Conservation (phyloP, 1,140 invertebrate genomes). For the Caenorhabditis inopinata region DNA sequence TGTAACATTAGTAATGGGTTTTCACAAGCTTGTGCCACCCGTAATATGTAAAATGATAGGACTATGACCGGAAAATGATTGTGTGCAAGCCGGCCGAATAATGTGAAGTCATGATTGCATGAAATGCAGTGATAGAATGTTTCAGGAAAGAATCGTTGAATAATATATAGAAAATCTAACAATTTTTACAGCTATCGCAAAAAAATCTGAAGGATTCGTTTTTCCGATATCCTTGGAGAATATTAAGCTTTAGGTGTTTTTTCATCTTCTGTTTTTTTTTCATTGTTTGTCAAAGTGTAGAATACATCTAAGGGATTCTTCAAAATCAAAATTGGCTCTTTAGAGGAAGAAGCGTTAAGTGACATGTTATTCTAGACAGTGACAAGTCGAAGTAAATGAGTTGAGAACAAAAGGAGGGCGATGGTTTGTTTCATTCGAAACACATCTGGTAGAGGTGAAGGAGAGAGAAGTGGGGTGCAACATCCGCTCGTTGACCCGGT, state of each 20-base stretch:
- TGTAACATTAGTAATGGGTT: constrained; percentile 34
- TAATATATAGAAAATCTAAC: too few relatives aligned
- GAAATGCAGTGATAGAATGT: neutral
- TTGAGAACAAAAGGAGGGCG: neutral
- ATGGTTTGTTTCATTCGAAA: constrained; percentile 14
- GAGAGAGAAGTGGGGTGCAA: neutral
- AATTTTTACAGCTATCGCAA: too few relatives aligned
- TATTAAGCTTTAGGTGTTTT: too few relatives aligned
- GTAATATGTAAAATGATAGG: constrained; percentile 34
- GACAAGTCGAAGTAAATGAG: neutral
- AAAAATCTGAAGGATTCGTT: too few relatives aligned
- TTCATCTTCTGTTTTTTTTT: too few relatives aligned
- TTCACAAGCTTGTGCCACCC: constrained; percentile 17
- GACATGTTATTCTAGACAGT: neutral
- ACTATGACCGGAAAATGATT: constrained; percentile 17
- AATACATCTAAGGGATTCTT: too few relatives aligned
- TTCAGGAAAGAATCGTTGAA: too few relatives aligned
- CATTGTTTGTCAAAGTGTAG: too few relatives aligned
- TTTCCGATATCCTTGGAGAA: too few relatives aligned
- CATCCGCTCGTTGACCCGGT: constrained; percentile 12
- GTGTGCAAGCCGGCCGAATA: neutral
- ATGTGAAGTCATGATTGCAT: neutral
- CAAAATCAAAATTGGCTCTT: too few relatives aligned
- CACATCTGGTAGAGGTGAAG: constrained; percentile 13
- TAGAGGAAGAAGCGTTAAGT: neutral